These are phyloP conservation scores for Drosophila nebulosa DNA, from an alignment of 1,140 invertebrate genomes.

Conservation along the genomic window DNA sequence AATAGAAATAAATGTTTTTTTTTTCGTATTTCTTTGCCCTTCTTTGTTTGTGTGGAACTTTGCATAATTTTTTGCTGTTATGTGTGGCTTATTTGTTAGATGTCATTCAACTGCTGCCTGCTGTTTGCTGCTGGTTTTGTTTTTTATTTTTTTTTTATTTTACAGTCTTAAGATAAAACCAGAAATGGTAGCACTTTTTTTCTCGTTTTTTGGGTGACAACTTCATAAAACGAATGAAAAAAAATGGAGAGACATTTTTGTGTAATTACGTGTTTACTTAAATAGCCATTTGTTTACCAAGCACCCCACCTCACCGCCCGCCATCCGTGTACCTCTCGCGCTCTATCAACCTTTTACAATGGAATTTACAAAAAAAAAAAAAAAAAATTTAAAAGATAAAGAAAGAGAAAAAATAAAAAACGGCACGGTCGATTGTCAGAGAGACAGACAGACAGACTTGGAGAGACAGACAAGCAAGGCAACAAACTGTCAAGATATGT, in stretches of 20 bases:
- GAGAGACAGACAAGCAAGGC: slow-evolving; percentile 14
- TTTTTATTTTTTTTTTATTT: slow-evolving; percentile 10
- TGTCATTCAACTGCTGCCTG: slow-evolving; percentile 52
- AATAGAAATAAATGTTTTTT: slow-evolving; percentile 12
- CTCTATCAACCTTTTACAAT: neutral
- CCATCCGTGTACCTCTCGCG: neutral
- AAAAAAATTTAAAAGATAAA: slow-evolving; percentile 20
- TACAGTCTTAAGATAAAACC: slow-evolving; percentile 49
- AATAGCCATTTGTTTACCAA: slow-evolving; percentile 51
- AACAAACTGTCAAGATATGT: slow-evolving; percentile 41
- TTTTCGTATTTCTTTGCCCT: slow-evolving; percentile 15
- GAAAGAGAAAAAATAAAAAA: slow-evolving; percentile 22
- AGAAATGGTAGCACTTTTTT: slow-evolving; percentile 41
- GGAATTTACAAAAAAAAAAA: slow-evolving; percentile 41
- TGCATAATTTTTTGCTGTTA: neutral
- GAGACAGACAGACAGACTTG: slow-evolving; percentile 29
- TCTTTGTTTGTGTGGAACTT: neutral
- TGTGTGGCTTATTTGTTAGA: slow-evolving; percentile 8
- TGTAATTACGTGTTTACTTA: slow-evolving; percentile 73
- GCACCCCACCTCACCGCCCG: neutral
- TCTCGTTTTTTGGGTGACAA: slow-evolving; percentile 25
- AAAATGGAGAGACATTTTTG: slow-evolving; percentile 43
- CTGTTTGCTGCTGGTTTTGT: slow-evolving; percentile 13
- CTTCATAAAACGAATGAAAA: slow-evolving; percentile 31
- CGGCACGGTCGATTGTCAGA: slow-evolving; percentile 65